phyloP scores from a whole-genome alignment of 2,888 invertebrate species.

The Acrobasis suavella region DNA sequence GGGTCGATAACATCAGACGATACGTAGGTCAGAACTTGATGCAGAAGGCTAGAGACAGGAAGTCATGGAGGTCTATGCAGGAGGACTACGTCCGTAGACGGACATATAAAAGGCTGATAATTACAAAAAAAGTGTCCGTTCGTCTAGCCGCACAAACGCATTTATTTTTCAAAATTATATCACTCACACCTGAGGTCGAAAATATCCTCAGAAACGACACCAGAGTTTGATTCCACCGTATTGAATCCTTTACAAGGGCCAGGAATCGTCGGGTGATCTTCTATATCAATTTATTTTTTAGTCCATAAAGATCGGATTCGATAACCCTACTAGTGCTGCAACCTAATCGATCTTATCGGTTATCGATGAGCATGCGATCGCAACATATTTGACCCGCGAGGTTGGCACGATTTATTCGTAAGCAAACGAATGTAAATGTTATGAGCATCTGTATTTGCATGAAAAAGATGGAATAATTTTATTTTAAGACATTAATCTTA shows the following conservation, averaged over 20 bases:
- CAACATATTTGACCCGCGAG: conserved; percentile 66
- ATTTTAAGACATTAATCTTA: conserved; percentile 38
- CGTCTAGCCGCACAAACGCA: neutral
- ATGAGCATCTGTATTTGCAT: conserved; percentile 58
- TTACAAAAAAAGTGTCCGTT: neutral
- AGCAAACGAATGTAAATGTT: conserved; percentile 64
- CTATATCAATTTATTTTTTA: conserved; percentile 62
- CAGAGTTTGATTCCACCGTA: conserved; percentile 67
- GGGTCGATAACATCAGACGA: no score
- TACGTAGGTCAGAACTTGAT: no score
- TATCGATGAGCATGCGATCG: conserved; percentile 64
- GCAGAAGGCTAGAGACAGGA: no score
- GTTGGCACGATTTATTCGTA: conserved; percentile 69
- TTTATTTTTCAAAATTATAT: conserved; percentile 17
- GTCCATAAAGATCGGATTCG: conserved; percentile 67
- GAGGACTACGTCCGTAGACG: neutral
- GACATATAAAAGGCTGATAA: no score
- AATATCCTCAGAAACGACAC: conserved; percentile 44
- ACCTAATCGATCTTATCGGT: conserved; percentile 53
- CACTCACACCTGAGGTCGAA: conserved; percentile 28
- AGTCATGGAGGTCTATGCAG: no score
- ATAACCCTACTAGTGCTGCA: conserved; percentile 71
- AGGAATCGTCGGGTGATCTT: conserved; percentile 42
- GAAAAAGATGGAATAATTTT: conserved; percentile 48
- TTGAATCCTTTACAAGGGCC: conserved; percentile 58